Percentiles rank a stretch among this genome's conserved stretches.
phyloP scores from a whole-genome alignment of 1,140 invertebrate species.

The Fopius arisanus region DNA sequence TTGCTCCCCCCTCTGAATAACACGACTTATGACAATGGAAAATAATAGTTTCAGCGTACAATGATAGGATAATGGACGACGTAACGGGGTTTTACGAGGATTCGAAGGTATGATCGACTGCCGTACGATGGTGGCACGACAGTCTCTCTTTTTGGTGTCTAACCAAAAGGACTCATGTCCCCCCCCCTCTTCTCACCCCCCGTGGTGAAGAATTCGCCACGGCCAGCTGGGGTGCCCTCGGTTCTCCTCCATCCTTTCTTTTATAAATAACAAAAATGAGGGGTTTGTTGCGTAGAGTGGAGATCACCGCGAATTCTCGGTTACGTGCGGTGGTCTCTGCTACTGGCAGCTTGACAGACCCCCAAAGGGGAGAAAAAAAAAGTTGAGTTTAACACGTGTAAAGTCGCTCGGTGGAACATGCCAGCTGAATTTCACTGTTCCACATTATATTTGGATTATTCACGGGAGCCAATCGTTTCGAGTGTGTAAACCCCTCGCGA shows the following conservation, averaged over 20 bases:
- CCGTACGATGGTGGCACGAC: not conserved
- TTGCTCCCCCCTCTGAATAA: conserved; percentile 15
- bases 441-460: conserved; percentile 39
- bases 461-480: conserved; percentile 26
- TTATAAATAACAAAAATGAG: not conserved
- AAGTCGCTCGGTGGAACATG: conserved; percentile 25
- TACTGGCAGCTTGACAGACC: conserved; percentile 18
- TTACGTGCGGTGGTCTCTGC: not conserved
- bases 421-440: conserved; percentile 13
- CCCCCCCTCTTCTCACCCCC: conserved; percentile 18
- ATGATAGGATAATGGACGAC: conserved; percentile 39
- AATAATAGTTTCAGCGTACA: conserved; percentile 30
- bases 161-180: conserved; percentile 30
- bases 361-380: not conserved
- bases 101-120: conserved; percentile 37
- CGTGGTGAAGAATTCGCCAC: conserved; percentile 55
- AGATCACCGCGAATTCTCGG: not conserved
- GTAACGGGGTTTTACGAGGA: conserved; percentile 38
- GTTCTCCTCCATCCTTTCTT: conserved; percentile 16
- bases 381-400: conserved; percentile 29
- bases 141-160: conserved; percentile 22
- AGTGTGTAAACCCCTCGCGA: not conserved
- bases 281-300: not conserved
- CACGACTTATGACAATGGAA: conserved; percentile 27
- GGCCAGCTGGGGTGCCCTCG: conserved; percentile 56